Conservation (phyloP, 2,888 invertebrate species). For the Nomada ferruginata region DNA sequence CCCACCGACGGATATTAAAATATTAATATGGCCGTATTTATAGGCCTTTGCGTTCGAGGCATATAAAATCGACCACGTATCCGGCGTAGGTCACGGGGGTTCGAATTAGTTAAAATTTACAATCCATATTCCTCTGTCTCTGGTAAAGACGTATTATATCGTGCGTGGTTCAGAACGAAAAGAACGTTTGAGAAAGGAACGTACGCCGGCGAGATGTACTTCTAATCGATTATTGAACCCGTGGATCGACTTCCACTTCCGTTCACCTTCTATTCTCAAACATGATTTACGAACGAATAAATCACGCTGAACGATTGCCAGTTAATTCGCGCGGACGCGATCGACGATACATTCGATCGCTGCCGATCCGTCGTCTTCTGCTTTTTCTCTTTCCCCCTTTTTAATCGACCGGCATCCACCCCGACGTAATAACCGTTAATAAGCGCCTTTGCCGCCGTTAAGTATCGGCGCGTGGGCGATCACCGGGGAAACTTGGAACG, state of each 20-base stretch:
- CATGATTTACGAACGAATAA: conserved; percentile 52
- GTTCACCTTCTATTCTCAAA: neutral
- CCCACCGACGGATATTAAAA: conserved; percentile 68
- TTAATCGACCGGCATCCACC: conserved; percentile 68
- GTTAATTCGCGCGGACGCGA: conserved; percentile 49
- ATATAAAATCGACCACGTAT: conserved; percentile 66
- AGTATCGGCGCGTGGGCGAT: conserved; percentile 77
- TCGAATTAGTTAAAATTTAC: conserved; percentile 63
- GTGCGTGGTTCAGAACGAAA: too few relatives aligned
- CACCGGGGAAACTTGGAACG: conserved; percentile 48
- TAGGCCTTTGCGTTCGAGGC: conserved; percentile 46
- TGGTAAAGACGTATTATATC: too few relatives aligned
- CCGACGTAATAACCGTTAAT: conserved; percentile 79
- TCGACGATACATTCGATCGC: conserved; percentile 41
- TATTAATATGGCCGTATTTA: conserved; percentile 74
- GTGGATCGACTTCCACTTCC: conserved; percentile 26
- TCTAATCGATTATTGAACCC: conserved; percentile 16
- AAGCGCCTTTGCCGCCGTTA: conserved; percentile 77
- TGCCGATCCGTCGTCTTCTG: conserved; percentile 24
- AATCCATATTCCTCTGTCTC: conserved; percentile 29
- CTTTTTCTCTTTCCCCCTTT: conserved; percentile 31
- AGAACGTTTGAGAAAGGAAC: too few relatives aligned
- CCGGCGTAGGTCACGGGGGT: conserved; percentile 49
- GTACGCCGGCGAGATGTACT: too few relatives aligned
- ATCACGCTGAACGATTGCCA: conserved; percentile 44